Conservation (phyloP, 2,797 vertebrate genomes). For the Myotis vivesi region DNA sequence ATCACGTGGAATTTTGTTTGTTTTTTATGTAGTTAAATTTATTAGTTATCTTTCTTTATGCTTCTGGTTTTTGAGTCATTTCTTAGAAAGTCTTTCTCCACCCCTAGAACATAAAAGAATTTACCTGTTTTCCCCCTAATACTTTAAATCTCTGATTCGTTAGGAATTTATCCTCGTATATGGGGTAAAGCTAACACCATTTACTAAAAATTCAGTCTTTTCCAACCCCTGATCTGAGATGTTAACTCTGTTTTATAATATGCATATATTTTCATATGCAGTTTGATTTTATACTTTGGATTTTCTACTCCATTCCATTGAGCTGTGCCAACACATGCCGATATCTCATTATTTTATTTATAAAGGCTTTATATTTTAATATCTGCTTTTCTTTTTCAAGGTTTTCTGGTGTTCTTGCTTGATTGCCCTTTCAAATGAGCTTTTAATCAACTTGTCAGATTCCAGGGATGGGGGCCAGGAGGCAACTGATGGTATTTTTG, state of each 20-base stretch:
- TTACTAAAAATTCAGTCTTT: background rate
- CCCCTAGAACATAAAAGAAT: background rate
- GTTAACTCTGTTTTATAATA: background rate
- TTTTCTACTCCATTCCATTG: background rate
- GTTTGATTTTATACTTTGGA: background rate
- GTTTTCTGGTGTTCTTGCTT: background rate
- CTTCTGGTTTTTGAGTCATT: background rate
- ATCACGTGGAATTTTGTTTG: background rate
- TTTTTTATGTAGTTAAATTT: conserved; percentile 1
- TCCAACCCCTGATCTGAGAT: background rate
- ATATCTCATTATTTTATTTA: conserved; percentile 13
- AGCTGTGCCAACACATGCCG: background rate
- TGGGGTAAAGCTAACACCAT: background rate
- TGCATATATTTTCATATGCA: background rate
- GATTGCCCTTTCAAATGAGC: background rate
- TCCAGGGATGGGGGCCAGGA: background rate
- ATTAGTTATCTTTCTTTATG: background rate
- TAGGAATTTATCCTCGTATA: background rate
- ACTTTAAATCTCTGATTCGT: conserved; percentile 13
- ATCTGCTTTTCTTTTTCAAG: background rate
- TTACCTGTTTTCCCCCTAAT: background rate
- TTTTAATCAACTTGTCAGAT: background rate
- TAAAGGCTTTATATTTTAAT: background rate
- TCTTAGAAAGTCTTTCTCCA: background rate
- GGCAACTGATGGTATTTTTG: background rate